Conservation (phyloP, 2,888 invertebrate genomes). For the Dugesia japonica region DNA sequence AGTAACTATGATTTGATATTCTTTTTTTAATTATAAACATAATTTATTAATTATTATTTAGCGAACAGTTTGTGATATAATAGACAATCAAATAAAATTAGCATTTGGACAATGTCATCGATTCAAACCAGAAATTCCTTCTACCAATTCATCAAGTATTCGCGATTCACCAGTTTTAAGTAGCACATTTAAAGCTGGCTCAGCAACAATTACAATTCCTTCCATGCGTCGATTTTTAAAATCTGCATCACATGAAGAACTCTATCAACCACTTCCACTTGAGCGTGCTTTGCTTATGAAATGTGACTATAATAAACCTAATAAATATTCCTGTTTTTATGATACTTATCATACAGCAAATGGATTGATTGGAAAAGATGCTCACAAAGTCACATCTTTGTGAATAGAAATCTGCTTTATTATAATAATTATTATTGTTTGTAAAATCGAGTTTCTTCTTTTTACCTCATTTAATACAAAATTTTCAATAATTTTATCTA, state of each 20-base stretch:
- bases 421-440: no score
- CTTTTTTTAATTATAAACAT: no score
- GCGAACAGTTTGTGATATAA: background rate
- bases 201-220: background rate
- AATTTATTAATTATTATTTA: background rate
- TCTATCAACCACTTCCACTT: conserved; percentile 3
- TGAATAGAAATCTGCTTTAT: background rate
- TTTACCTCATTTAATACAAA: no score
- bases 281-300: background rate
- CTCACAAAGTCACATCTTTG: background rate
- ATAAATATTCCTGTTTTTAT: conserved; percentile 3
- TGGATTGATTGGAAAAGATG: background rate
- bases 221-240: conserved; percentile 8
- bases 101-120: background rate
- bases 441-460: no score
- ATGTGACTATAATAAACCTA: conserved; percentile 9
- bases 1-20: no score
- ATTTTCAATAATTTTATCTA: no score
- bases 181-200: background rate
- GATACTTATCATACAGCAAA: background rate
- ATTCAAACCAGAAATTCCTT: background rate
- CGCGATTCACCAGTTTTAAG: background rate
- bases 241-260: background rate
- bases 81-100: conserved; percentile 5
- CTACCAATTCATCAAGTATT: background rate